Evolutionary conservation across 2,888 invertebrate genomes (phyloP), one percentile per base, ranked within the genome.

Genomic region (Morpho deidamia): DNA sequence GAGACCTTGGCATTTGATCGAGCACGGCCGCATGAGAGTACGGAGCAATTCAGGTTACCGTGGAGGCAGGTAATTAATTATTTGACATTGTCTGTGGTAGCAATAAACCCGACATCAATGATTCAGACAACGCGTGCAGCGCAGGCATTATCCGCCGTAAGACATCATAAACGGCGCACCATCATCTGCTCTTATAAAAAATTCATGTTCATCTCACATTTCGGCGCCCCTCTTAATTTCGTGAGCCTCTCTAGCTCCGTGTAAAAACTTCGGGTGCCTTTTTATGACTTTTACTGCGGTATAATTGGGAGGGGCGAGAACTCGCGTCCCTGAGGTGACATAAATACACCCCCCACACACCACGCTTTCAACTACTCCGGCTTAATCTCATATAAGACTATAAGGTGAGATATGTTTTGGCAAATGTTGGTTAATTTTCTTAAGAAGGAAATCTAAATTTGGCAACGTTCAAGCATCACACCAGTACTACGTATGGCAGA

Each of bases 231-330:
- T 88, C 89, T 89, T 89, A 89, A 89, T 89, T 89, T 88, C 87
- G 83, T 83, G 86, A 81, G 86, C 77, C 74, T 84, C 85, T 84
- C 87, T 87, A 81, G 83, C 80, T 84, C 82, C 86, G 86, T 87
- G 87, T 88, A 88, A 88, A 88, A 88, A 89, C 89, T 89, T 89
- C 85, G 89, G 88, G 87, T 88, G 87, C 85, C 88, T 89, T 88
- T 89, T 89, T 89, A 89, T 89, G 89, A 88, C 89, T 89, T 88
- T 89, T 89, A 89, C 88, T 89, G 88, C 87, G 88, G 88, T 88
- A 89, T 89, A 89, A 89, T 89, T 89, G 89, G 88, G 88, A 83
- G 88, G 89, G 85, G 86, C 79, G 85, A 83, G 81, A 78, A 78
- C 73, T 76, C 67, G 77, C 76, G 86, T 89, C 88, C 89, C 89